Evolutionary conservation across 2,888 invertebrate species (phyloP), one percentile per base, ranked within the genome.

Genomic region (Barypeithes pellucidus): DNA sequence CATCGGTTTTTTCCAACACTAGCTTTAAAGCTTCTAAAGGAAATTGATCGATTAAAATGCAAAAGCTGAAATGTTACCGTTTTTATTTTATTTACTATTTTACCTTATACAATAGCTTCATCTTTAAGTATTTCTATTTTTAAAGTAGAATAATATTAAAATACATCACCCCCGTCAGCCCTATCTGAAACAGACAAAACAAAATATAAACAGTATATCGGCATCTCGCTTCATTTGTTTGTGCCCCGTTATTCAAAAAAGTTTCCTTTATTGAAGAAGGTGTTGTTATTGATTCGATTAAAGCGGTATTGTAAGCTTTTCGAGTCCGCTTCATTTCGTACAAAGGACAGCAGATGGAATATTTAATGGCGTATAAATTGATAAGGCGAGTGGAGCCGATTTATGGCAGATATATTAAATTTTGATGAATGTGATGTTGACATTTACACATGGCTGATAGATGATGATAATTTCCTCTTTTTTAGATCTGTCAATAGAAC

Each of bases 201-300:
- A 52, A 24, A 29, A 57, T 33, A 52, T 29, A 52, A 24, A 29
- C 14, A 29, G 52, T 29, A 29, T 52, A 33, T 57, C 54, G 33
- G n/a, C 33, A 33, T 16, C 54, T 57, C 54, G 33, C 33, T 57
- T 57, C 54, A 57, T 57, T 57, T 57, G 54, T 57, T 57, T 57
- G 54, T 33, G 54, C 11, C 54, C 54, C 14, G 52, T 57, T 33
- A 57, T 18, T 18, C 16, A 16, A 57, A 57, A 57, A 57, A 57
- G 54, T 57, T 57, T 50, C 22, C 52, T 36, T 60, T 65, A 20
- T 65, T 47, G 47, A 36, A 47, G 18, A 24, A 43, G 33, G 33
- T 39, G 20, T 50, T 39, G 20, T 50, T 65, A 65, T 65, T 65
- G 65, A 65, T 65, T 65, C 50, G 39, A 65, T 50, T 50, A 33